Percentiles rank a stretch among this genome's conserved stretches.
Evolutionary conservation across 2,797 vertebrate species (phyloP).

Genomic region (Danionella dracula): DNA sequence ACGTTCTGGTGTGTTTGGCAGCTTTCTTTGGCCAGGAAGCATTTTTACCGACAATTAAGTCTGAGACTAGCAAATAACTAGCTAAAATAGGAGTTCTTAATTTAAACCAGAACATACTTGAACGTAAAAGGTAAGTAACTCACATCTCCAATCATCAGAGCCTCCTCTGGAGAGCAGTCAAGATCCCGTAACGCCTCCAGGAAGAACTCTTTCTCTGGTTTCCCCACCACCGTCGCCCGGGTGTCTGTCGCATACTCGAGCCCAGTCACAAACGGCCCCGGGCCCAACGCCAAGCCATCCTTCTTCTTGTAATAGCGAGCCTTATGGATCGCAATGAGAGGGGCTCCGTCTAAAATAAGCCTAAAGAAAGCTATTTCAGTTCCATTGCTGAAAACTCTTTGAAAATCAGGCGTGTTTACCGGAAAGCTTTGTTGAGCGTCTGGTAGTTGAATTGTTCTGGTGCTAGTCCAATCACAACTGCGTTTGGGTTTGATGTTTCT

Average conservation of each 20-base stretch:
- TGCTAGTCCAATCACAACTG: conserved; percentile 88
- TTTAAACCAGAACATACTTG: too few relatives aligned
- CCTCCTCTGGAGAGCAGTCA: conserved; percentile 76
- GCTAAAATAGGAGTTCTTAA: background rate
- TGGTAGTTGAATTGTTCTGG: conserved; percentile 89
- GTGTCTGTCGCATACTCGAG: conserved; percentile 84
- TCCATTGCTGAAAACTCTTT: background rate
- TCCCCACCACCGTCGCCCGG: conserved; percentile 84
- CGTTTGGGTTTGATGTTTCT: conserved; percentile 79
- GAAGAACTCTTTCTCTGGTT: conserved; percentile 87
- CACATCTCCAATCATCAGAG: conserved; percentile 89
- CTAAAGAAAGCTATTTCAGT: conserved; percentile 53
- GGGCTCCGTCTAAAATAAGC: conserved; percentile 82
- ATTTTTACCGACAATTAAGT: background rate
- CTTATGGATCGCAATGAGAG: conserved; percentile 93
- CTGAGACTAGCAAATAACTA: background rate
- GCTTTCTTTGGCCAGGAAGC: too few relatives aligned
- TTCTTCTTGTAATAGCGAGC: conserved; percentile 88
- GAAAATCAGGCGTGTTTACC: conserved; percentile 60
- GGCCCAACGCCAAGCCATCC: conserved; percentile 89
- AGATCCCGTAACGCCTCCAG: conserved; percentile 80
- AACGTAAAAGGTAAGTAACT: too few relatives aligned
- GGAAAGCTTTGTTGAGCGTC: conserved; percentile 86
- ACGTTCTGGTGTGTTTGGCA: too few relatives aligned
- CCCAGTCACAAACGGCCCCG: conserved; percentile 85